A percentile compares a stretch with the other conserved stretches of the same genome.
Conservation (phyloP, 2,113 vertebrate genomes). For the Phyllostomus hastatus region DNA sequence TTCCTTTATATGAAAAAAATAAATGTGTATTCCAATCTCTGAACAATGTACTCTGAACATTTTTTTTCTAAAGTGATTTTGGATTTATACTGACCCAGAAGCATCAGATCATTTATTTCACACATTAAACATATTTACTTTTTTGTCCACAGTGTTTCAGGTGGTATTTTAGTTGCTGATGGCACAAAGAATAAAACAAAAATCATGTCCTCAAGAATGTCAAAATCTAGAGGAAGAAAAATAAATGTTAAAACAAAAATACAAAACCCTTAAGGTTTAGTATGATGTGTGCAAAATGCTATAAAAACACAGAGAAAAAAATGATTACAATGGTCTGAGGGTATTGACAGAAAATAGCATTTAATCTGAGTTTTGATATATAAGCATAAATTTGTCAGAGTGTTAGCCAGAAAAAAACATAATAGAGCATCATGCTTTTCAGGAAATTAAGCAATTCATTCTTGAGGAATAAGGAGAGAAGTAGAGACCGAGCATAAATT, state of each 20-base stretch:
- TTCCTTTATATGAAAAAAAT: constrained; percentile 48
- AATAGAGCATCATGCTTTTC: background rate
- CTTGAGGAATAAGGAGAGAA: background rate
- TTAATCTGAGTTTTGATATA: background rate
- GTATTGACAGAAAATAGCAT: background rate
- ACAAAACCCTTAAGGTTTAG: background rate
- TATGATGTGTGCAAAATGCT: background rate
- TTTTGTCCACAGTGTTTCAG: background rate
- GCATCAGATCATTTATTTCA: constrained; percentile 39
- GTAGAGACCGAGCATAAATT: background rate
- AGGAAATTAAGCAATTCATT: background rate
- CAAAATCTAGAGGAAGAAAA: background rate
- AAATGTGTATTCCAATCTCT: constrained; percentile 17
- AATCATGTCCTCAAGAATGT: background rate
- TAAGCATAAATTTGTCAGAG: background rate
- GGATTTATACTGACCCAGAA: constrained; percentile 32
- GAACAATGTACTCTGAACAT: background rate
- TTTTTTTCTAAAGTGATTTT: constrained; percentile 22
- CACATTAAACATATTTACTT: background rate
- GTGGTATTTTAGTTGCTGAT: background rate
- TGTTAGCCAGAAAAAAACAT: background rate
- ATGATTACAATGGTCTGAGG: background rate
- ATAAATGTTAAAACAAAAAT: background rate
- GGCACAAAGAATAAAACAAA: background rate
- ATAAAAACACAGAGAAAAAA: background rate